Conservation (phyloP, 1,140 invertebrate genomes). For the Drosophila sproati region DNA sequence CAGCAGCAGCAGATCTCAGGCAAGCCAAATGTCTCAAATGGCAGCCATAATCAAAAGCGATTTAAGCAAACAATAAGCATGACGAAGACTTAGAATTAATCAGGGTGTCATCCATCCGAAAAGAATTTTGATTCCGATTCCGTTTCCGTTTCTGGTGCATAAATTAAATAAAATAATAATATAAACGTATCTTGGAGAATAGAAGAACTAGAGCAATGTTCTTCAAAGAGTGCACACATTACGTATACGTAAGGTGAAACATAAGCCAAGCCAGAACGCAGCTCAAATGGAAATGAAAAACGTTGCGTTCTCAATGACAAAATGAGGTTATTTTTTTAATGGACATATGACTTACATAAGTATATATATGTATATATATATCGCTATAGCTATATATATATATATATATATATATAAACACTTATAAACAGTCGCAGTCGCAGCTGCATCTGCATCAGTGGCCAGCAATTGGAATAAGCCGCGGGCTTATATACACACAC, state of each 20-base stretch:
- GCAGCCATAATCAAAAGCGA: too few species aligned
- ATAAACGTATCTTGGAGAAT: too few species aligned
- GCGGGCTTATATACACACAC: not conserved
- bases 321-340: conserved; percentile 24
- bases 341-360: conserved; percentile 43
- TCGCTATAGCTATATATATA: conserved; percentile 28
- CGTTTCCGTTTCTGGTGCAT: too few species aligned
- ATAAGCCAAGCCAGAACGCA: not conserved
- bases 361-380: not conserved
- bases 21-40: too few species aligned
- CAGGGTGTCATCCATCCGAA: too few species aligned
- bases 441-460: conserved; percentile 14
- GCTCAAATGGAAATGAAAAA: conserved; percentile 7
- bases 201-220: too few species aligned
- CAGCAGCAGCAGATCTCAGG: too few species aligned
- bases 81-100: too few species aligned
- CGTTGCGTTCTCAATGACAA: conserved; percentile 8
- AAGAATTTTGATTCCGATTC: too few species aligned
- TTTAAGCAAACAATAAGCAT: too few species aligned
- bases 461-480: conserved; percentile 45
- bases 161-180: too few species aligned
- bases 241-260: conserved; percentile 20
- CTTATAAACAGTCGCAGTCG: not conserved
- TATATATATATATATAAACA: conserved; percentile 7
- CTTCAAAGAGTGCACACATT: not conserved